Evolutionary conservation across 2,113 vertebrate genomes (phyloP), one percentile per base, ranked within the genome.

Genomic region (Dascyllus trimaculatus): DNA sequence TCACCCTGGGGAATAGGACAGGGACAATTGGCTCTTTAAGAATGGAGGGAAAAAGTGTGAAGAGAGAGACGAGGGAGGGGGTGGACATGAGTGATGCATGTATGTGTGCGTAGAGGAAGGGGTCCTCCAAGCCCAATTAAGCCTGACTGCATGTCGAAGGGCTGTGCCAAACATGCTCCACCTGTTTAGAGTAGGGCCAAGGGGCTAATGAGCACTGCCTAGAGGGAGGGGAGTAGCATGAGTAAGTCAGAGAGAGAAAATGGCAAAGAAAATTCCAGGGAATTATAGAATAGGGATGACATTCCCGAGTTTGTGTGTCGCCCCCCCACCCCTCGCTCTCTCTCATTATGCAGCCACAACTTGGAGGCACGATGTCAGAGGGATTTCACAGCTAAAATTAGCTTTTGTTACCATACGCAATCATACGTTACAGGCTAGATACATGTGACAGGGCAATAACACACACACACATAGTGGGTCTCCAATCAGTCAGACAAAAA

Each of bases 161-260:
- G 85, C 85, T 85, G 88, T 86, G 93, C 93, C 94, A 94, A 95
- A 93, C 91, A 93, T 91, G 92, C 88, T 89, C 91, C 91, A 91
- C 87, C 92, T 93, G 91, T 89, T 91, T 88, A 86, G 85, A 90
- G 76, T 29, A 73, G 69, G 93, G 83, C 91, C 87, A 90, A 67
- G 86, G 85, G 93, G 91, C 91, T 94, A 94, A 94, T 94, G 93
- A 94, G 92, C 87, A 78, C 78, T 49, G 91, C 84, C 87, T 90
- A 72, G 59, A 84, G 80, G 75, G 67, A 68, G 61, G 75, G 67
- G 66, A 78, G 66, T 26, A 61, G 58, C 67, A 70, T 51, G 29
- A 32, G 62, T 21, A 57, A 46, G 15, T 26, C 58, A 45, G 21
- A 64, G 71, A 54, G 43, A 52, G 56, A 75, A 65, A 81, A 51